Evolutionary conservation across 2,113 vertebrate genomes (phyloP).

Genomic region (Heterotis niloticus): DNA sequence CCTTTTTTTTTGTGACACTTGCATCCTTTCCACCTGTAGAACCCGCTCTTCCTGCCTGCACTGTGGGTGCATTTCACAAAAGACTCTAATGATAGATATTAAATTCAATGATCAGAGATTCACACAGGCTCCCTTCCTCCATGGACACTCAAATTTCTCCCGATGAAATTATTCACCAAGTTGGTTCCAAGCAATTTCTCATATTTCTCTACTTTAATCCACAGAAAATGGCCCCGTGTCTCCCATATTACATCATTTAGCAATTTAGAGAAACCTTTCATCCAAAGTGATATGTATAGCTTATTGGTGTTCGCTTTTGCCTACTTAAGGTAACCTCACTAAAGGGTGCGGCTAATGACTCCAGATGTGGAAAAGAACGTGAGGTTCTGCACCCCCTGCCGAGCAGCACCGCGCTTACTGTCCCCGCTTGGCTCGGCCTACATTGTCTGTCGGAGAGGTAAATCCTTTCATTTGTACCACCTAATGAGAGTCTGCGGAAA

Average conservation of each 20-base stretch:
- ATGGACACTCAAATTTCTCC: slow-evolving; percentile 9
- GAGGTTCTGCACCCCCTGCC: too few species aligned
- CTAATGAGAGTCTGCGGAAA: not conserved
- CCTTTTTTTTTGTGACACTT: too few species aligned
- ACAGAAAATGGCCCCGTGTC: not conserved
- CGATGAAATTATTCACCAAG: slow-evolving; percentile 1
- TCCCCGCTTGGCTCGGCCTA: not conserved
- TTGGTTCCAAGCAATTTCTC: slow-evolving; percentile 5
- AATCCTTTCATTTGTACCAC: not conserved
- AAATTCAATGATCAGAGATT: not conserved
- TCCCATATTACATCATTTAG: not conserved
- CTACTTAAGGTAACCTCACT: not conserved
- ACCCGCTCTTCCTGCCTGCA: too few species aligned
- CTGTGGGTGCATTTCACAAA: not conserved
- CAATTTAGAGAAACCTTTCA: not conserved
- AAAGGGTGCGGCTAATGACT: too few species aligned
- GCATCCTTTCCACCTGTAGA: too few species aligned
- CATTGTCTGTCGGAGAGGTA: not conserved
- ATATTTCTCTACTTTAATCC: slow-evolving; percentile 4
- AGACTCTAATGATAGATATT: not conserved
- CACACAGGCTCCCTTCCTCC: not conserved
- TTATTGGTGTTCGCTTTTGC: not conserved
- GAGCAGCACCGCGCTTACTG: not conserved
- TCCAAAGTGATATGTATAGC: not conserved
- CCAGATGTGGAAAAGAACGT: too few species aligned